These are phyloP conservation scores for Phainopepla nitens DNA, from an alignment of 2,113 vertebrate genomes.

Conservation along the genomic window DNA sequence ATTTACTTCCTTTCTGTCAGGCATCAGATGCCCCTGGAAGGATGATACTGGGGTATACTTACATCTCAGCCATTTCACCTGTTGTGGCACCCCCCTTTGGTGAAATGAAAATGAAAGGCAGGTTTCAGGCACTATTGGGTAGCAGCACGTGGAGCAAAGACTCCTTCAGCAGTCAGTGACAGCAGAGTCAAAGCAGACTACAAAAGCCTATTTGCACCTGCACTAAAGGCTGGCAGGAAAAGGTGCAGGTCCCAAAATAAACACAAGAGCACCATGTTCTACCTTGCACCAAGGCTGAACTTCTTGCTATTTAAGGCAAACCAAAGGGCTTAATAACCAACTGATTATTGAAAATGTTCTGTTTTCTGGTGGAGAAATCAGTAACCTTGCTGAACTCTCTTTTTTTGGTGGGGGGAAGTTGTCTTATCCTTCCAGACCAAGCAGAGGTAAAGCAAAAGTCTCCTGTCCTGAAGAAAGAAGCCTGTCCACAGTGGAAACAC, in stretches of 20 bases:
- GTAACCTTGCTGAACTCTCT: neutral
- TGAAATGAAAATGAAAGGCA: neutral
- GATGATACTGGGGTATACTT: neutral
- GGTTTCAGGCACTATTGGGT: neutral
- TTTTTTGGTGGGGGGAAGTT: slow-evolving; percentile 39
- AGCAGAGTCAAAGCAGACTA: neutral
- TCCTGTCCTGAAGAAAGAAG: slow-evolving; percentile 63
- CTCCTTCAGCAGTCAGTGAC: neutral
- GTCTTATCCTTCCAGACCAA: slow-evolving; percentile 65
- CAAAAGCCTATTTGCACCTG: neutral
- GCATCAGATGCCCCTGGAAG: neutral
- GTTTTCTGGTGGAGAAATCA: neutral
- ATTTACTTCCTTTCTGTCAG: neutral
- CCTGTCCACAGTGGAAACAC: slow-evolving; percentile 71
- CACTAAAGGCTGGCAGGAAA: neutral
- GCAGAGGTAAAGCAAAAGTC: slow-evolving; percentile 55
- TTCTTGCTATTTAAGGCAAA: neutral
- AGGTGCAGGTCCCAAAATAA: neutral
- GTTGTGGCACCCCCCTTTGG: neutral
- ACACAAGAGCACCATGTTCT: neutral
- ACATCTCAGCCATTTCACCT: neutral
- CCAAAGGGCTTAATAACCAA: neutral
- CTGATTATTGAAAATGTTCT: neutral
- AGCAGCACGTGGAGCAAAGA: neutral
- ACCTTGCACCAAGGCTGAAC: neutral